phyloP scores from a whole-genome alignment of 23 tunicate species.

The Halocynthia aurantium region DNA sequence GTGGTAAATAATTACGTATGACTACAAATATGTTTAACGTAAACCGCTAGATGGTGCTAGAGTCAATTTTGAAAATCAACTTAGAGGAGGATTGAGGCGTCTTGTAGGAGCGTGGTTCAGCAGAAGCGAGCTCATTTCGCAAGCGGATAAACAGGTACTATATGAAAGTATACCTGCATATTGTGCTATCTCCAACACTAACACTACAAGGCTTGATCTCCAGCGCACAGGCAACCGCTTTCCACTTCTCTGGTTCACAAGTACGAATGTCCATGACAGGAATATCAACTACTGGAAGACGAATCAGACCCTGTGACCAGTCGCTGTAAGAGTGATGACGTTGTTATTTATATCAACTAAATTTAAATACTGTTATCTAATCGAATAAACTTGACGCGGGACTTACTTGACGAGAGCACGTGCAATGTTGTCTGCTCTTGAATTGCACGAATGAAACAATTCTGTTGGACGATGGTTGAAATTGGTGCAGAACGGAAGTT shows the following conservation, averaged over 20 bases:
- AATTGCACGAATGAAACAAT: constrained; percentile 52
- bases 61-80: too few species aligned
- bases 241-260: constrained; percentile 87
- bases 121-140: too few species aligned
- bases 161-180: constrained; percentile 55
- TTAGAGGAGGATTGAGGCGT: too few species aligned
- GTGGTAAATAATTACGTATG: neutral
- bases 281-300: constrained; percentile 24
- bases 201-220: constrained; percentile 72
- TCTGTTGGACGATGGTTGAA: constrained; percentile 73
- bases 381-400: neutral
- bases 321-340: constrained; percentile 18
- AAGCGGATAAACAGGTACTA: neutral
- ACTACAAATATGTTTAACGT: too few species aligned
- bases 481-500: constrained; percentile 63
- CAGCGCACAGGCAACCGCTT: constrained; percentile 79
- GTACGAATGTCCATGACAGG: constrained; percentile 44
- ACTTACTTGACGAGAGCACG: constrained; percentile 44
- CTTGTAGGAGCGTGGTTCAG: too few species aligned
- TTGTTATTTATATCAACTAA: neutral
- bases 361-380: neutral
- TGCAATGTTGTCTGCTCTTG: constrained; percentile 45
- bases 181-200: constrained; percentile 38
- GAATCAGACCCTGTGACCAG: constrained; percentile 48
- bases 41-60: too few species aligned